Conservation (phyloP, 2,113 vertebrate species). For the Cepphus grylle region DNA sequence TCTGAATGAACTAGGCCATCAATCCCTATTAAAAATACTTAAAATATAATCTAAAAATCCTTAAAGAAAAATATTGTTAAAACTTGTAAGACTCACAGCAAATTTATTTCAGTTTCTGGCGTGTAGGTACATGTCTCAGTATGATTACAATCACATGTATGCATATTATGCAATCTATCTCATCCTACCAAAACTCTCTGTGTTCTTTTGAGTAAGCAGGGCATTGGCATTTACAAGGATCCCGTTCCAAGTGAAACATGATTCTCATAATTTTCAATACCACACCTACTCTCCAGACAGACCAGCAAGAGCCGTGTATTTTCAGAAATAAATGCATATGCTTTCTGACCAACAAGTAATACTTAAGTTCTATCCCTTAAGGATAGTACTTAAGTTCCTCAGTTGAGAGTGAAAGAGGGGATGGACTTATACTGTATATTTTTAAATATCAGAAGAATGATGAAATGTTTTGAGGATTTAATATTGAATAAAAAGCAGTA, state of each 20-base stretch:
- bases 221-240: slow-evolving; percentile 22
- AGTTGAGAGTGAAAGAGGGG: neutral
- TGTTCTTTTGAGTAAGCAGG: slow-evolving; percentile 39
- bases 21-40: neutral
- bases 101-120: slow-evolving; percentile 22
- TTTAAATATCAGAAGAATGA: neutral
- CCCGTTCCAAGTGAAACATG: slow-evolving; percentile 25
- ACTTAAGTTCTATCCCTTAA: neutral
- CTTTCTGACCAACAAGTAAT: neutral
- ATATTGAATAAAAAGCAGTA: neutral
- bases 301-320: neutral
- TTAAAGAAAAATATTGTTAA: neutral
- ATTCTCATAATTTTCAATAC: neutral
- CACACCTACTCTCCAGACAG: slow-evolving; percentile 28
- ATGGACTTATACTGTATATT: neutral
- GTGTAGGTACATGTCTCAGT: slow-evolving; percentile 26
- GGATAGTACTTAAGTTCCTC: neutral
- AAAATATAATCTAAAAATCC: neutral
- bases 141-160: slow-evolving; percentile 36
- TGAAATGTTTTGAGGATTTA: neutral
- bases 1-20: neutral
- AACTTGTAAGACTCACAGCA: neutral
- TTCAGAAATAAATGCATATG: neutral
- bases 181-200: neutral
- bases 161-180: slow-evolving; percentile 21